Evolutionary conservation across 1,140 invertebrate species (phyloP), one percentile per base, ranked within the genome.

Genomic region (Drosophila guanche): DNA sequence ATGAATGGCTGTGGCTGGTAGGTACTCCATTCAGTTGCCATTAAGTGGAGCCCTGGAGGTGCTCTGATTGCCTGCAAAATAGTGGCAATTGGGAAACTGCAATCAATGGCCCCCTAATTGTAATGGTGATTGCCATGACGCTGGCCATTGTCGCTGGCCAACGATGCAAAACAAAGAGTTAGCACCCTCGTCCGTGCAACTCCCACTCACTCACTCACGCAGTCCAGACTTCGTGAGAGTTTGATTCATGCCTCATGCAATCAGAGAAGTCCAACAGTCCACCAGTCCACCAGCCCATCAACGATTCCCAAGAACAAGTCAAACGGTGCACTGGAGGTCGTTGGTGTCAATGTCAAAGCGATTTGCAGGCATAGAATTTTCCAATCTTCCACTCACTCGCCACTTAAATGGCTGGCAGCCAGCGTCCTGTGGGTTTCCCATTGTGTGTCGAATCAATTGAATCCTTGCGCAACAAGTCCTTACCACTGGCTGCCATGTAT

Each of bases 341-440:
- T 67, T 53, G n/a, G 33, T 47, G 45, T 70, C 70, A 70, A 79
- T 79, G 76, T 52, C 76, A 79, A 65, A 45, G 23, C 51, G 53
- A 65, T 74, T 79, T 59, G 61, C 8, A 20, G 37, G 4, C 6
- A 8, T 16, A 50, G 5, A 50, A 14, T 6, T 16, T 10, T 33
- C 29, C 29, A 33, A 8, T 33, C 42, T 8, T 43, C 7, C 22
- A 22, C 22, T 27, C 42, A 16, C 10, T 8, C 12, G 5, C 25
- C 3, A 16, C 10, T 20, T 20, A n/a, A 12, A 20, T 25, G 37
- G 12, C 7, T 4, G 46, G 25, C 7, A 23, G 29, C 20, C 5
- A 20, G 25, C 16, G 16, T 20, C 29, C 10, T 33, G 29, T 33
- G 33, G 10, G 8, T 1, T 2, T 33, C 29, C 8, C 25, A 27